A percentile compares a stretch with the other conserved stretches of the same genome.
These are phyloP conservation scores for Euura lappo DNA, from an alignment of 1,140 invertebrate species.

Conservation along the genomic window DNA sequence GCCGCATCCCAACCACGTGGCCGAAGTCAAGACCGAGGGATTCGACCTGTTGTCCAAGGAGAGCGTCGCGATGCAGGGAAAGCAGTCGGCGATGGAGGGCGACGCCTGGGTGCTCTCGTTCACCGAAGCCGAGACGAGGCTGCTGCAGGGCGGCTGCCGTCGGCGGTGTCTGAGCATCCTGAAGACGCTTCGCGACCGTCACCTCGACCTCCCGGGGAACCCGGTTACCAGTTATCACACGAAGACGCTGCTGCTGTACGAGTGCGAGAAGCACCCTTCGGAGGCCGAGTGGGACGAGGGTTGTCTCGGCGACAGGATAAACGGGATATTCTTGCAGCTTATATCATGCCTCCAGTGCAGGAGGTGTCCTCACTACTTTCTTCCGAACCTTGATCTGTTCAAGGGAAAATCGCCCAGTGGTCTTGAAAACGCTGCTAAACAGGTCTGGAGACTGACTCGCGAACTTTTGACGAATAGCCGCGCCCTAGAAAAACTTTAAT, in stretches of 20 bases:
- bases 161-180: conserved; percentile 84
- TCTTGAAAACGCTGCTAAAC: conserved; percentile 89
- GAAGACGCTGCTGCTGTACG: conserved; percentile 89
- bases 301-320: conserved; percentile 87
- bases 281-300: conserved; percentile 93
- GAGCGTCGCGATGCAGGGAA: conserved; percentile 77
- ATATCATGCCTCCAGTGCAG: conserved; percentile 95
- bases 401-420: conserved; percentile 87
- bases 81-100: conserved; percentile 91
- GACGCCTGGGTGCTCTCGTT: conserved; percentile 95
- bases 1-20: conserved; percentile 88
- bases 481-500: conserved; percentile 85
- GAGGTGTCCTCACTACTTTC: conserved; percentile 90
- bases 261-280: conserved; percentile 93
- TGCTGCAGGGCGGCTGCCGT: conserved; percentile 83
- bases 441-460: conserved; percentile 87
- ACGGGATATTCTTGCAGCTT: conserved; percentile 94
- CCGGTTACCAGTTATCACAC: conserved; percentile 88
- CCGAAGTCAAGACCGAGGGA: conserved; percentile 92
- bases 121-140: conserved; percentile 84
- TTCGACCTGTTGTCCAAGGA: conserved; percentile 93
- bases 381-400: conserved; percentile 87
- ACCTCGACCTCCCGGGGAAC: conserved; percentile 86
- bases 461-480: conserved; percentile 89
- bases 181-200: conserved; percentile 88